Evolutionary conservation across 2,888 invertebrate genomes (phyloP).

Genomic region (Thecophora atra): DNA sequence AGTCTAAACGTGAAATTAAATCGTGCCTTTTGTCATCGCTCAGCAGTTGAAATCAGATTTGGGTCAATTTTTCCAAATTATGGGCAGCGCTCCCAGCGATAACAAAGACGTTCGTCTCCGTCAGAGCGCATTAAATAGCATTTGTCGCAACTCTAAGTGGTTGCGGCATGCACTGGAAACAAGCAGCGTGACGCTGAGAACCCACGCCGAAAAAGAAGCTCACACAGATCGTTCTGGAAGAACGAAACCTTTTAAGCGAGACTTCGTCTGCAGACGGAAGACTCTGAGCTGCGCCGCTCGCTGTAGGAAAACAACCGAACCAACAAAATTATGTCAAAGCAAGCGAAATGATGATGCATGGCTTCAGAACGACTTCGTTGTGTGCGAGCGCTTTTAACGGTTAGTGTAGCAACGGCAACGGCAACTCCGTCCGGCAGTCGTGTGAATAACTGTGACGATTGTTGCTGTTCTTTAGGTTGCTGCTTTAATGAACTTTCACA

Average conservation of each 20-base stretch:
- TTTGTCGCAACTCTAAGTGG: constrained; percentile 20
- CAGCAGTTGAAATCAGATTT: constrained; percentile 6
- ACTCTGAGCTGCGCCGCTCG: neutral
- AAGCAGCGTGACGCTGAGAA: constrained; percentile 1
- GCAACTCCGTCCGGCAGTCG: constrained; percentile 3
- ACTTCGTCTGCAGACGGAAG: neutral
- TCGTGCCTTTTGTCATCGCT: no score
- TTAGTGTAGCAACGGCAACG: constrained; percentile 11
- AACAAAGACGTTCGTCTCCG: neutral
- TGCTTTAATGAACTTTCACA: constrained; percentile 40
- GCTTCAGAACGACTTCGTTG: neutral
- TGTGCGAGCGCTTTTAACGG: constrained; percentile 18
- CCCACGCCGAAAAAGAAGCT: neutral
- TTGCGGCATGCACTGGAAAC: constrained; percentile 27
- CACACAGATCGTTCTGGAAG: constrained; percentile 11
- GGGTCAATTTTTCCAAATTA: constrained; percentile 24
- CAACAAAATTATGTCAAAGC: constrained; percentile 30
- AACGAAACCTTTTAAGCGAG: neutral
- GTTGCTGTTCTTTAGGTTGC: constrained; percentile 4
- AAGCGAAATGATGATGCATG: constrained; percentile 26
- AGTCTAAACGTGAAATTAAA: no score
- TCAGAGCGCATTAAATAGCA: neutral
- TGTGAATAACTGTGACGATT: constrained; percentile 34
- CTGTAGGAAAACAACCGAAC: neutral
- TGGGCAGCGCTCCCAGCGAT: neutral